Percentiles rank a stretch among this genome's conserved stretches.
Evolutionary conservation across 1,140 invertebrate genomes (phyloP).

Genomic region (Sipha flava): DNA sequence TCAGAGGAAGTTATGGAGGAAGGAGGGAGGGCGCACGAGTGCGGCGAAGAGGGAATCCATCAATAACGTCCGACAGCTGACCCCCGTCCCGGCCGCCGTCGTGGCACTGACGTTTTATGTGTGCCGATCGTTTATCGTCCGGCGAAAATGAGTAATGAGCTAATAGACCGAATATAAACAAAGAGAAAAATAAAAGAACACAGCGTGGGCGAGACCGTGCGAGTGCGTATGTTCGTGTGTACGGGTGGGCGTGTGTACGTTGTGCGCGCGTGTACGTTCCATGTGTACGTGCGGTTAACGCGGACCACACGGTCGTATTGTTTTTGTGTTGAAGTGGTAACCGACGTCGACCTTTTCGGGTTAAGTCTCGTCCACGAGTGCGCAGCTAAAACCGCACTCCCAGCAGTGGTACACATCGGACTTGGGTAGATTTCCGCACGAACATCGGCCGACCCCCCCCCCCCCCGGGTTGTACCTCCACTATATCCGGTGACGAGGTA

Average conservation of each 20-base stretch:
- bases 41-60: background rate
- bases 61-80: background rate
- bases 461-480: too few species aligned
- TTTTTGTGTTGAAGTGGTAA: background rate
- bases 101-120: background rate
- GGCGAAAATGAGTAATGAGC: constrained; percentile 8
- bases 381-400: too few species aligned
- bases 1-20: background rate
- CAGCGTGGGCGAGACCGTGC: background rate
- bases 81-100: background rate
- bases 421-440: background rate
- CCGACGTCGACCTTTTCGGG: background rate
- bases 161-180: background rate
- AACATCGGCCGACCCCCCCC: background rate
- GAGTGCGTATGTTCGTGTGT: background rate
- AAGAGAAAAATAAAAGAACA: background rate
- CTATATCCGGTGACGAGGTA: too few species aligned
- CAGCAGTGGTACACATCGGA: background rate
- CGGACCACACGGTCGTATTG: background rate
- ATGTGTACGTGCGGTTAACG: background rate
- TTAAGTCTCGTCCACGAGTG: background rate
- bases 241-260: too few species aligned
- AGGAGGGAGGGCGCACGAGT: too few species aligned
- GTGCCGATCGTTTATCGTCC: background rate
- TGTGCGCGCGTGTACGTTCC: background rate